phyloP scores from a whole-genome alignment of 2,113 vertebrate genomes.

The Epinephelus fuscoguttatus region DNA sequence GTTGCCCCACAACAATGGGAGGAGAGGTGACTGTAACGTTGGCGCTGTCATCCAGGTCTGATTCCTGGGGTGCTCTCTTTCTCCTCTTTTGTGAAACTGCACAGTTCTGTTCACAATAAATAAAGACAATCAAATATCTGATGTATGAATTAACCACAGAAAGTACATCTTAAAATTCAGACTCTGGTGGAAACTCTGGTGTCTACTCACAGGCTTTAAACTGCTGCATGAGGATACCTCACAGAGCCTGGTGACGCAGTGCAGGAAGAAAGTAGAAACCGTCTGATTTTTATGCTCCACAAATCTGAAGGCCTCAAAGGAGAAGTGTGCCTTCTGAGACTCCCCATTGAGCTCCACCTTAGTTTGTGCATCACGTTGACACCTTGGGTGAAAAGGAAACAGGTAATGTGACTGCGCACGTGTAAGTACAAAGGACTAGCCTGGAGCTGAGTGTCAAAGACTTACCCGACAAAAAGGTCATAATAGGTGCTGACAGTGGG shows the following conservation, averaged over 20 bases:
- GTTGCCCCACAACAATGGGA: slow-evolving; percentile 61
- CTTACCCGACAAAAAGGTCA: slow-evolving; percentile 86
- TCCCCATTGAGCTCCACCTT: slow-evolving; percentile 70
- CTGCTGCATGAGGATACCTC: slow-evolving; percentile 64
- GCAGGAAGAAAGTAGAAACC: slow-evolving; percentile 84
- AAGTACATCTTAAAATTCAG: neutral
- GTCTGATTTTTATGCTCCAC: slow-evolving; percentile 76
- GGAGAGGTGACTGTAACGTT: slow-evolving; percentile 74
- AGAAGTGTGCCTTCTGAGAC: slow-evolving; percentile 75
- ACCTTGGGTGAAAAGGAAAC: slow-evolving; percentile 61
- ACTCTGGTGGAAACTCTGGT: neutral
- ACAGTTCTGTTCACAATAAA: slow-evolving; percentile 61
- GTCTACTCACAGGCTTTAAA: slow-evolving; percentile 74
- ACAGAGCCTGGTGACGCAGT: slow-evolving; percentile 85
- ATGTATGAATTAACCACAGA: neutral
- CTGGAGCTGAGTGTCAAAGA: neutral
- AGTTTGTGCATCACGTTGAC: slow-evolving; percentile 78
- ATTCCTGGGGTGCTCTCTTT: slow-evolving; percentile 44
- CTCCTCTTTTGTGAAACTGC: fast-evolving
- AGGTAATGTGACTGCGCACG: neutral
- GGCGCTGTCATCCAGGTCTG: no score
- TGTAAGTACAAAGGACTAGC: neutral
- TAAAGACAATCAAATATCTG: neutral
- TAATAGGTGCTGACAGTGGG: slow-evolving; percentile 56
- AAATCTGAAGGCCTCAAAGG: slow-evolving; percentile 86